phyloP scores from a whole-genome alignment of 2,113 vertebrate genomes.

The Aix galericulata region DNA sequence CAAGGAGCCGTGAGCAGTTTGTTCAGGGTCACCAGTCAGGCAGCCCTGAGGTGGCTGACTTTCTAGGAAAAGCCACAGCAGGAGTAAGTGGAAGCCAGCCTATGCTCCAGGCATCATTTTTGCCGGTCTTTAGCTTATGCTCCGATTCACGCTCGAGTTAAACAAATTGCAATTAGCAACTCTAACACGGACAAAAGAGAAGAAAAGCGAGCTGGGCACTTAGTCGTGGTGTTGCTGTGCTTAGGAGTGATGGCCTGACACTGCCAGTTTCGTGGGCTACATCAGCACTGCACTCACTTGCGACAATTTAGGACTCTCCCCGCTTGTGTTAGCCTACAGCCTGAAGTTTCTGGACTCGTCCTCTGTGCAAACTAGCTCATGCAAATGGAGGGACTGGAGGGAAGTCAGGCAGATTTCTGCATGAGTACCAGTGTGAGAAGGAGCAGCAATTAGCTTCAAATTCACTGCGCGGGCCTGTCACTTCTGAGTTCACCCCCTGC shows the following conservation, averaged over 20 bases:
- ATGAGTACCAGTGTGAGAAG: background rate
- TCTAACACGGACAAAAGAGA: background rate
- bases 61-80: slow-evolving; percentile 29
- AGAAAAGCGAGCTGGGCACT: background rate
- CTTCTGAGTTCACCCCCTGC: background rate
- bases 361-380: background rate
- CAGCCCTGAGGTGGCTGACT: background rate
- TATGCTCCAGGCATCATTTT: background rate
- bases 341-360: background rate
- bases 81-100: background rate
- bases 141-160: background rate
- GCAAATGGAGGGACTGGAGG: background rate
- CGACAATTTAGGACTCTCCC: background rate
- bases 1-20: background rate
- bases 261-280: background rate
- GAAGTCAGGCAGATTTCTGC: background rate
- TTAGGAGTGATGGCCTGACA: background rate
- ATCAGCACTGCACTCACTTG: background rate
- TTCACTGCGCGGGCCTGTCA: background rate
- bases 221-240: background rate
- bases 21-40: background rate
- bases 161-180: background rate
- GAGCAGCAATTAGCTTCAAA: slow-evolving; percentile 27
- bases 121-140: background rate
- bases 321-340: fast-evolving